Evolutionary conservation across 1,140 invertebrate species (phyloP).

Genomic region (Drosophila suzukii): DNA sequence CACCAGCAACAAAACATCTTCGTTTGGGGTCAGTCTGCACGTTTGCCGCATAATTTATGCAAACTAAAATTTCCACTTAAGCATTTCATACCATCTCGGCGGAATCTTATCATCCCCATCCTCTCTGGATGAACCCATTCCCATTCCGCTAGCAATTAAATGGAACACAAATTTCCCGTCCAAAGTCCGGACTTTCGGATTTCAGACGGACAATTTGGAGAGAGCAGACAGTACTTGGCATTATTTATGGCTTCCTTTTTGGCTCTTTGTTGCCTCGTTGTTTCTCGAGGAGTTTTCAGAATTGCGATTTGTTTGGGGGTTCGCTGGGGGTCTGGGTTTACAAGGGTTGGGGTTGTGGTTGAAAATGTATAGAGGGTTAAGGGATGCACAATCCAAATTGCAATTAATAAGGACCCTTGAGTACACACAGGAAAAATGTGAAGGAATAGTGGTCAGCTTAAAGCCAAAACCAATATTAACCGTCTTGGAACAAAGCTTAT

Average conservation of each 20-base stretch:
- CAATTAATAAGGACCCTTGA: constrained; percentile 59
- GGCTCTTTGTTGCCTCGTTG: constrained; percentile 30
- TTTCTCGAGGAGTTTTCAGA: constrained; percentile 53
- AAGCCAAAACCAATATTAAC: neutral
- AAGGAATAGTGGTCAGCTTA: neutral
- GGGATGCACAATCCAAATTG: constrained; percentile 56
- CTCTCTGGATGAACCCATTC: neutral
- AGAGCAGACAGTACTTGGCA: constrained; percentile 66
- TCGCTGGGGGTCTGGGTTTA: constrained; percentile 8
- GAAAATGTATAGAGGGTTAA: neutral
- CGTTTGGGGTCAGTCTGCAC: constrained; percentile 41
- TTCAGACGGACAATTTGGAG: constrained; percentile 21
- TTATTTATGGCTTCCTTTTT: constrained; percentile 70
- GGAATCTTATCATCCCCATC: constrained; percentile 35
- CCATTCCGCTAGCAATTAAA: constrained; percentile 55
- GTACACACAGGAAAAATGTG: neutral
- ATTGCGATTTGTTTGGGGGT: constrained; percentile 21
- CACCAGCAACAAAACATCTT: constrained; percentile 11
- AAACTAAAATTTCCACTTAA: constrained; percentile 75
- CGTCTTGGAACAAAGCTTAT: too few species aligned
- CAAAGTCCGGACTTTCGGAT: constrained; percentile 18
- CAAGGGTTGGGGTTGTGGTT: constrained; percentile 7
- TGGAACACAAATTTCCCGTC: constrained; percentile 60
- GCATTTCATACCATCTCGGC: constrained; percentile 46
- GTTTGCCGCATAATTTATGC: constrained; percentile 70